phyloP scores from a whole-genome alignment of 2,113 vertebrate species.

The Poeciliopsis prolifica region DNA sequence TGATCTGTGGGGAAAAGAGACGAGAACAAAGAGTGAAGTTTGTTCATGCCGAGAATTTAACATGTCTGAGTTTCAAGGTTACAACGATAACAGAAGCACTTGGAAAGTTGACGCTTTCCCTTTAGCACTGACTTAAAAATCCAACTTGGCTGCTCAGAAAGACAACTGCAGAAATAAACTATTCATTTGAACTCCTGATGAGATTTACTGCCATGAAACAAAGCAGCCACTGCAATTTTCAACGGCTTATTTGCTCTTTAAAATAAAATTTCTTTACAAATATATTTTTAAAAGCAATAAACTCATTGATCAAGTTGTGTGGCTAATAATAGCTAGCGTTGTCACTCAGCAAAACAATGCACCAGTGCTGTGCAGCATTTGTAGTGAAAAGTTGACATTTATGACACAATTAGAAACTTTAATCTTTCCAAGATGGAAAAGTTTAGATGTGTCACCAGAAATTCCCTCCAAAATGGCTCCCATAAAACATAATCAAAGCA shows the following conservation, averaged over 20 bases:
- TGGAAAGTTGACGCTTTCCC: not conserved
- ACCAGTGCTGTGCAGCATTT: not conserved
- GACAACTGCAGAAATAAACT: not conserved
- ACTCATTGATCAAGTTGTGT: not conserved
- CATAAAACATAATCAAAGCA: not conserved
- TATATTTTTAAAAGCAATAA: not conserved
- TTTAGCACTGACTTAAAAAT: not conserved
- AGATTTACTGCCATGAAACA: no score
- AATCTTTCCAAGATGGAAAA: not conserved
- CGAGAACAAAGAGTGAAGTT: no score
- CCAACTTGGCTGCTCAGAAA: not conserved
- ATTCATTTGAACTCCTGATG: no score
- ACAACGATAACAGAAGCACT: no score
- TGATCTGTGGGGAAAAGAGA: no score
- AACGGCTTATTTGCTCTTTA: no score
- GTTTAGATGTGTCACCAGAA: not conserved
- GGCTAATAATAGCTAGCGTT: not conserved
- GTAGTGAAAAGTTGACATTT: not conserved
- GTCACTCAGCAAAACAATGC: not conserved
- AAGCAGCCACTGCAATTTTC: no score
- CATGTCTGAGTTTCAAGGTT: no score
- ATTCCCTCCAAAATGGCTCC: not conserved
- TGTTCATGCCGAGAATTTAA: no score
- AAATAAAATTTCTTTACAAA: not conserved
- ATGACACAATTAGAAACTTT: not conserved